phyloP scores from a whole-genome alignment of 2,888 invertebrate genomes.

The Melieria omissa region DNA sequence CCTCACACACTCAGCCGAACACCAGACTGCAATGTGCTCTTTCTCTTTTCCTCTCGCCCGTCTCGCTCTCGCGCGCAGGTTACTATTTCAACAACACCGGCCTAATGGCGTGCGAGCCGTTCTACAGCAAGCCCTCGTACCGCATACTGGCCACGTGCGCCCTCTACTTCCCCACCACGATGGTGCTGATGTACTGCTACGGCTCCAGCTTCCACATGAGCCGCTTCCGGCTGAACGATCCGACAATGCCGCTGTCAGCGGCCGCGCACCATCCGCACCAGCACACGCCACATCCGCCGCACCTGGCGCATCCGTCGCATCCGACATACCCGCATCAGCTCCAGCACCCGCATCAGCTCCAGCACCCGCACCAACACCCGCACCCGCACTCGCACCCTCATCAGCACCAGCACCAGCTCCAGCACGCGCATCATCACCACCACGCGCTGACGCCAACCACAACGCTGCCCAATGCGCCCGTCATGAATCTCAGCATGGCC shows the following conservation, averaged over 20 bases:
- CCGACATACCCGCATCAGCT: slow-evolving; percentile 36
- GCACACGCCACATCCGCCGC: slow-evolving; percentile 47
- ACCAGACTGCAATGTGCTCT: neutral
- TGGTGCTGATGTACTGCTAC: slow-evolving; percentile 92
- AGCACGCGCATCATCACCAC: slow-evolving; percentile 1
- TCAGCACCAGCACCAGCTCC: neutral
- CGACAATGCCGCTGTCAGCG: slow-evolving; percentile 67
- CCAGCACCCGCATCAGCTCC: slow-evolving; percentile 44
- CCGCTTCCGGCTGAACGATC: slow-evolving; percentile 73
- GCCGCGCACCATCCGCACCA: slow-evolving; percentile 61
- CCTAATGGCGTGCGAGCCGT: slow-evolving; percentile 87
- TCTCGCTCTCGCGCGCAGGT: slow-evolving; percentile 65
- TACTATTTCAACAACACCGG: slow-evolving; percentile 90
- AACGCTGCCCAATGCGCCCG: slow-evolving; percentile 55
- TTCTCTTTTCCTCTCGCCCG: neutral
- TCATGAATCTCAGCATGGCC: slow-evolving; percentile 65
- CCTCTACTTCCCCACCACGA: slow-evolving; percentile 90
- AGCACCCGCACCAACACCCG: slow-evolving; percentile 41
- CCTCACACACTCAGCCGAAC: neutral
- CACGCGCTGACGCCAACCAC: slow-evolving; percentile 43
- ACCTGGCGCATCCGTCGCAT: slow-evolving; percentile 41
- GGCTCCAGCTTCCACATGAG: slow-evolving; percentile 91
- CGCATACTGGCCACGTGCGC: slow-evolving; percentile 87
- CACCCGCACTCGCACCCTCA: slow-evolving; percentile 22
- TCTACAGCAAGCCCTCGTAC: slow-evolving; percentile 78